Conservation (phyloP, 1,140 invertebrate species). For the Aradophagus sp. region DNA sequence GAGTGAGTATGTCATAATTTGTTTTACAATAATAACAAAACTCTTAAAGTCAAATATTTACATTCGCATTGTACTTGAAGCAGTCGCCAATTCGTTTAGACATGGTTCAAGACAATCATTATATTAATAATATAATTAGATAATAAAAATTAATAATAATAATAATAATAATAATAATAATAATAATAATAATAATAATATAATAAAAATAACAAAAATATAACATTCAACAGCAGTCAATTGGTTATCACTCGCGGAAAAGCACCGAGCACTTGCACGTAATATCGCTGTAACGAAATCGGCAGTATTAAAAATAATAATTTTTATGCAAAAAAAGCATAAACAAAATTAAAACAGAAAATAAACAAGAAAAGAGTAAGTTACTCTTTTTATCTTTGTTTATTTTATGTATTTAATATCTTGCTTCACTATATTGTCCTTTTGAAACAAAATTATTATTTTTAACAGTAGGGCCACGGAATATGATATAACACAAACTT, state of each 20-base stretch:
- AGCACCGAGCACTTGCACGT: slow-evolving; percentile 62
- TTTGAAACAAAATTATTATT: no score
- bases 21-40: slow-evolving; percentile 72
- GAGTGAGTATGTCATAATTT: slow-evolving; percentile 62
- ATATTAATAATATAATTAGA: slow-evolving; percentile 71
- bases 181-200: slow-evolving; percentile 64
- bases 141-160: slow-evolving; percentile 61
- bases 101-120: slow-evolving; percentile 59
- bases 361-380: slow-evolving; percentile 1
- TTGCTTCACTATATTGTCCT: no score
- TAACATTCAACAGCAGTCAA: slow-evolving; percentile 72
- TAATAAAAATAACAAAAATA: slow-evolving; percentile 74
- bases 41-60: slow-evolving; percentile 67
- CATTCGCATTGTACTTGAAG: slow-evolving; percentile 39
- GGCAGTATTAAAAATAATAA: slow-evolving; percentile 31
- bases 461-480: no score
- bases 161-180: slow-evolving; percentile 72
- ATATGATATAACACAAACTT: no score
- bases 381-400: no score
- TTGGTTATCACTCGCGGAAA: slow-evolving; percentile 60
- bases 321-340: slow-evolving; percentile 44
- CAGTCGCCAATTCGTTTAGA: slow-evolving; percentile 9
- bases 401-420: no score
- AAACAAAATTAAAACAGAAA: slow-evolving; percentile 45
- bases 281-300: slow-evolving; percentile 53